Base-by-base conservation (phyloP, 2,797 vertebrate species). In the Limnodromus scolopaceus region DNA sequence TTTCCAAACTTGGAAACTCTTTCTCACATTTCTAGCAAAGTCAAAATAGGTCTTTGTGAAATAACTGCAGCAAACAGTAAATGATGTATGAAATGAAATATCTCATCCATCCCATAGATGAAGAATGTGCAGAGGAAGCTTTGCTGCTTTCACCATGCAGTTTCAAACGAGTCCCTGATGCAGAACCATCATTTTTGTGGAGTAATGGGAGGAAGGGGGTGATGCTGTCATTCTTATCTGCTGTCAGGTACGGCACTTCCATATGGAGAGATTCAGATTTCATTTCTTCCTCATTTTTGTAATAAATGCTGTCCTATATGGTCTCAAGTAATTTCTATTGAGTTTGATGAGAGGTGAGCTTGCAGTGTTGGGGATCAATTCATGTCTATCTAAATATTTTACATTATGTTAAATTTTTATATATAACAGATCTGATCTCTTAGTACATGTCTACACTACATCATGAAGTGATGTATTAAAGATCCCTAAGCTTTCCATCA, bases 81-180 rank as follows among this genome's bases (percentile, higher is more conserved):
- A 97, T 96, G 96, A 87, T 94, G 89, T 95, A 96, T 97, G 89
- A 95, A 96, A 96, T 96, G 93, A 95, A 93, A 95, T 79, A 84
- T 45, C 80, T 95, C 92, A 92, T 88, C 93, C 96, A 81, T 85
- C 72, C 61, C 57, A 38, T 84, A 90, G 28, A 74, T 60, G 93
- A 90, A 70, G 85, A 86, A 93, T 74, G 72, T 49, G 77, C 83
- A 90, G 87, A 70, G 87, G 87, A 95, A 96, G 72, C 39, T 95
- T 82, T 94, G 65, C 48, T 91, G 79, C 49, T 91, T 84, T 85
- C 79, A 85, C 72, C 80, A 88, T 1, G 1, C 69, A 84, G 46
- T 87, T 95, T 90, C 77, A 93, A 78, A 60, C 0, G 1, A 82
- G 60, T 10, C 55, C 34, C n/a, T 94, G 85, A 70, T 64, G 89